Evolutionary conservation across 1,140 invertebrate genomes (phyloP).

Genomic region (Drosophila mauritiana): DNA sequence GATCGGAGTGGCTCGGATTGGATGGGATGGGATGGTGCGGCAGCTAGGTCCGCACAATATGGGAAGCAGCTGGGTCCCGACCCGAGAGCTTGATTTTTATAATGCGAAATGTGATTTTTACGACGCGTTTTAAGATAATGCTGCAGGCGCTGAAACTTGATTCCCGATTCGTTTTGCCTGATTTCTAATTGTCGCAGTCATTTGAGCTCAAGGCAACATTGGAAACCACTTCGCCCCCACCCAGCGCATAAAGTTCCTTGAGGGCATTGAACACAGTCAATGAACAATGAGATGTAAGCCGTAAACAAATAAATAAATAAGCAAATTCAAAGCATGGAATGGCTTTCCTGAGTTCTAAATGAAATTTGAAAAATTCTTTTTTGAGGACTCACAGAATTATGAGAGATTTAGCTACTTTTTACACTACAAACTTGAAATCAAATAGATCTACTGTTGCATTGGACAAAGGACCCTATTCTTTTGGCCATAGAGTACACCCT

Average conservation of each 20-base stretch:
- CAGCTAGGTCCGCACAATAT: constrained; percentile 32
- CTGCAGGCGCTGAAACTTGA: constrained; percentile 47
- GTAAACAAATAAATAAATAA: background rate
- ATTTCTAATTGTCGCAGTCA: constrained; percentile 72
- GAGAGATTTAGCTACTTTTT: too few species aligned
- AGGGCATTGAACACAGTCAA: background rate
- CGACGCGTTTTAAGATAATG: constrained; percentile 76
- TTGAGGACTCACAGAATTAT: too few species aligned
- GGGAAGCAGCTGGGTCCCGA: constrained; percentile 58
- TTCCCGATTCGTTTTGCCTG: constrained; percentile 51
- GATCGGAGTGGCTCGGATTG: constrained; percentile 1
- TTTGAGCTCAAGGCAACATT: constrained; percentile 46
- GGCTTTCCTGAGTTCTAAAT: too few species aligned
- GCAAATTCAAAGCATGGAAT: too few species aligned
- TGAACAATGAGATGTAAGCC: background rate
- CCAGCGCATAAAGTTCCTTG: background rate
- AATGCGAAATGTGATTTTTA: constrained; percentile 82
- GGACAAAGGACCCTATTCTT: background rate
- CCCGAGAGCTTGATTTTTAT: constrained; percentile 59
- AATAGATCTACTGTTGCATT: too few species aligned
- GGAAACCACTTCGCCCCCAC: constrained; percentile 38
- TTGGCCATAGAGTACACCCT: constrained; percentile 21
- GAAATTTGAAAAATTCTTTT: too few species aligned
- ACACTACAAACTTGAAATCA: too few species aligned
- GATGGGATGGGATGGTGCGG: background rate